phyloP scores from a whole-genome alignment of 2,888 invertebrate species.

The Macaria notata region DNA sequence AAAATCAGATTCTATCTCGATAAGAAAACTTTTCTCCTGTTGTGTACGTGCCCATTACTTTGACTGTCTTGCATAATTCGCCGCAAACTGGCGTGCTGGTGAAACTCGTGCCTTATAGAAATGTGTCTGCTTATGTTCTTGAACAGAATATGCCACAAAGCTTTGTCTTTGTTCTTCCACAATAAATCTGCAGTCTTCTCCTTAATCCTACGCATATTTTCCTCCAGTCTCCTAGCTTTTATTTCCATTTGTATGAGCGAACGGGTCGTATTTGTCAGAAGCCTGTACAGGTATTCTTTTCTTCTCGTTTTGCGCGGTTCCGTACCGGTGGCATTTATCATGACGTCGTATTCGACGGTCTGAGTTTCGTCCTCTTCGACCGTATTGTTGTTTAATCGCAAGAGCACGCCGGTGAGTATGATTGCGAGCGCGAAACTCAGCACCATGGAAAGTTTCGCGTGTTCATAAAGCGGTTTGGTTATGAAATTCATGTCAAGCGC shows the following conservation, averaged over 20 bases:
- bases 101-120: slow-evolving; percentile 77
- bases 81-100: slow-evolving; percentile 72
- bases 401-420: slow-evolving; percentile 60
- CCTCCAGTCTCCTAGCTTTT: slow-evolving; percentile 80
- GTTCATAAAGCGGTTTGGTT: slow-evolving; percentile 63
- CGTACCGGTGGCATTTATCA: slow-evolving; percentile 65
- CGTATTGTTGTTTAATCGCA: slow-evolving; percentile 42
- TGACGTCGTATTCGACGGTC: slow-evolving; percentile 56
- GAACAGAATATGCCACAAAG: slow-evolving; percentile 78
- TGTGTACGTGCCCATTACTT: slow-evolving; percentile 48
- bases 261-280: slow-evolving; percentile 80
- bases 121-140: slow-evolving; percentile 80
- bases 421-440: slow-evolving; percentile 61
- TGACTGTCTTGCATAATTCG: slow-evolving; percentile 73
- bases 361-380: slow-evolving; percentile 46
- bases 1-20: slow-evolving; percentile 42
- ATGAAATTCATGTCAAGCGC: slow-evolving; percentile 71
- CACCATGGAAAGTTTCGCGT: slow-evolving; percentile 68
- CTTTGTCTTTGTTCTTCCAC: slow-evolving; percentile 81
- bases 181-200: slow-evolving; percentile 81
- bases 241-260: slow-evolving; percentile 83
- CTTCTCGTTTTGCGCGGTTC: slow-evolving; percentile 66
- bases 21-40: slow-evolving; percentile 59
- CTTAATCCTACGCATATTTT: slow-evolving; percentile 82
- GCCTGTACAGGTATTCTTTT: slow-evolving; percentile 80